A percentile compares a stretch with the other conserved stretches of the same genome.
phyloP scores from a whole-genome alignment of 1,140 invertebrate species.

The Temnothorax curvispinosus region DNA sequence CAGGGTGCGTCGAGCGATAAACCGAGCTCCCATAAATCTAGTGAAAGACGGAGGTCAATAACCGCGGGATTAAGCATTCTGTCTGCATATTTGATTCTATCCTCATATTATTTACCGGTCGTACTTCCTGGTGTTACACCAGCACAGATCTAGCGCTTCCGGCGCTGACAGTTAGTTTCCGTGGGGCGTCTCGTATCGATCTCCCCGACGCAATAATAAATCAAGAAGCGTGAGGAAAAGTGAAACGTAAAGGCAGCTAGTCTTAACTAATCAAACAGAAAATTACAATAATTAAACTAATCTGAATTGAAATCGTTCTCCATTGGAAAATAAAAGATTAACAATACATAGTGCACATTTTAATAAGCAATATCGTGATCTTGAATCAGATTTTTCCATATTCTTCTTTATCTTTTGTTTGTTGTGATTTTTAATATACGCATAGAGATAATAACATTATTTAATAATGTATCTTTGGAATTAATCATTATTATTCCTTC shows the following conservation, averaged over 20 bases:
- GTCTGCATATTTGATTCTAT: constrained; percentile 67
- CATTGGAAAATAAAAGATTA: neutral
- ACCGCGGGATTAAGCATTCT: constrained; percentile 75
- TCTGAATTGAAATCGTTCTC: neutral
- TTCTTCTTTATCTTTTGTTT: neutral
- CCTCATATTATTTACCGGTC: constrained; percentile 74
- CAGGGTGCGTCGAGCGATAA: constrained; percentile 45
- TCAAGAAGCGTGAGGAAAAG: neutral
- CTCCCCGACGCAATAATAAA: constrained; percentile 10
- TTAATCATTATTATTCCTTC: constrained; percentile 42
- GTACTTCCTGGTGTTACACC: constrained; percentile 74
- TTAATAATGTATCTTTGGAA: neutral
- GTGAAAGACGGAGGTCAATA: constrained; percentile 69
- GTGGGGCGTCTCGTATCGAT: constrained; percentile 39
- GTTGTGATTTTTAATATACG: neutral
- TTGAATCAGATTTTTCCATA: neutral
- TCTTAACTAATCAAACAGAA: neutral
- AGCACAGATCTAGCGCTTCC: constrained; percentile 68
- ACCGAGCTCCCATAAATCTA: constrained; percentile 65
- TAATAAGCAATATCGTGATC: neutral
- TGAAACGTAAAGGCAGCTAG: neutral
- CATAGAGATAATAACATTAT: neutral
- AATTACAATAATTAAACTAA: constrained; percentile 8
- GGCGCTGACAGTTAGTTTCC: constrained; percentile 69
- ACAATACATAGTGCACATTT: neutral